Base-by-base conservation (phyloP, 1,140 invertebrate genomes). In the Drosophila simulans region DNA sequence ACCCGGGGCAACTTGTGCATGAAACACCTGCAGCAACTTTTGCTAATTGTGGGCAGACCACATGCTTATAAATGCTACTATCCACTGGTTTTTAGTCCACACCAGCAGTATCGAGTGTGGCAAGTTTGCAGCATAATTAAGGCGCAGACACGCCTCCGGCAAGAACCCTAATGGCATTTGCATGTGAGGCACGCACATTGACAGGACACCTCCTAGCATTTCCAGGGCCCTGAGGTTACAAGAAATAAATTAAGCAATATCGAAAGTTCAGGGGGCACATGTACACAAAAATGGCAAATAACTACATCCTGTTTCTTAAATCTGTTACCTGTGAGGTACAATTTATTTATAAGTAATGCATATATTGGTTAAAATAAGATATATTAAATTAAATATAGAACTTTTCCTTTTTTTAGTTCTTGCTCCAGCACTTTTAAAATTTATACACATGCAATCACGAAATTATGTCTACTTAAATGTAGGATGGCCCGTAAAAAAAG, bases 111-210 rank as follows among this genome's bases (percentile, higher is more conserved):
- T 76, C 71, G 63, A 52, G 65, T 57, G 77, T 49, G 72, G 58
- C 82, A 88, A 79, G 83, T 73, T 86, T 88, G 83, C 66, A 79
- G 83, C 79, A 86, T 86, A 86, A 86, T 86, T 86, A 88, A 86
- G 63, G 75, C 75, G 39, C 54, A 75, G 79, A 83, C 65, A 83
- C 60, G 83, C 83, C 83, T 43, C 40, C 27, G 65, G 59, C 63
- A 56, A 62, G 34, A 40, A 34, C 37, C 37, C 71, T 63, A 80
- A 80, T 80, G 58, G 40, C 62, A 84, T 84, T 84, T 84, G 80
- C 80, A 84, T 84, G 80, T 72, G 70, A 48, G 56, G 80, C 80
- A 84, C 80, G 80, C 80, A 84, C 77, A 42, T 15, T 53, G 40
- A 17, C 53, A 72, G 45, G 57, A 52, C 46, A 63, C 60, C 46